These are phyloP conservation scores for Pseudococcus jackbeardsleyi DNA, from an alignment of 2,888 invertebrate species.

Conservation along the genomic window DNA sequence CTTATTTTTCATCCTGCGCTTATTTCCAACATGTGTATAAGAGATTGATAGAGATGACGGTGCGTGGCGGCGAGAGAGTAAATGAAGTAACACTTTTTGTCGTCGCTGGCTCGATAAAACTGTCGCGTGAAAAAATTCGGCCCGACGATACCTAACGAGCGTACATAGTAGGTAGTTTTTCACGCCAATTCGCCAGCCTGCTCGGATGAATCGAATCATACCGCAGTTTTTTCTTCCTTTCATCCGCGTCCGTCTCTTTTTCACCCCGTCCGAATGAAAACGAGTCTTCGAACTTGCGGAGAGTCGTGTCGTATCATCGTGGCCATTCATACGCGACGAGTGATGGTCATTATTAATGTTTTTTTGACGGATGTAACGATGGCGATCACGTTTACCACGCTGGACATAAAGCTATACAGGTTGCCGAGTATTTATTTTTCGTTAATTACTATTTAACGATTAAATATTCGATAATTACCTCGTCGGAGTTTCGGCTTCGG, in stretches of 20 bases:
- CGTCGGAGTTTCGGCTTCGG: background rate
- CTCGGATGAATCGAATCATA: background rate
- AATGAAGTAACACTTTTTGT: background rate
- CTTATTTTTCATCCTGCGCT: conserved; percentile 7
- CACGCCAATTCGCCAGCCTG: background rate
- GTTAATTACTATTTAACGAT: conserved; percentile 64
- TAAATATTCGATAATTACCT: conserved; percentile 60
- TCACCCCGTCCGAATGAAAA: background rate
- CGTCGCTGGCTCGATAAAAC: background rate
- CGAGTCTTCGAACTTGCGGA: conserved; percentile 20
- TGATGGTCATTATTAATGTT: conserved; percentile 55
- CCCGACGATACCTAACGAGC: background rate
- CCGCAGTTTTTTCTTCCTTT: background rate
- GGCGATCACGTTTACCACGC: background rate
- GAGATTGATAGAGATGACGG: conserved; percentile 23
- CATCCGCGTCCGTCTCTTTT: background rate
- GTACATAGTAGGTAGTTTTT: background rate
- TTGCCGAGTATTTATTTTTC: conserved; percentile 53
- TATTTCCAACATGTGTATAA: conserved; percentile 17
- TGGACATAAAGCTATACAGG: background rate
- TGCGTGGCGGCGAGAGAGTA: background rate
- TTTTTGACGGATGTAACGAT: conserved; percentile 53
- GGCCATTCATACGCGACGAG: conserved; percentile 30
- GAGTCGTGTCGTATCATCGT: background rate
- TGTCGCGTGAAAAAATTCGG: background rate